These are phyloP conservation scores for Nothocercus julius DNA, from an alignment of 2,113 vertebrate genomes.

Conservation along the genomic window DNA sequence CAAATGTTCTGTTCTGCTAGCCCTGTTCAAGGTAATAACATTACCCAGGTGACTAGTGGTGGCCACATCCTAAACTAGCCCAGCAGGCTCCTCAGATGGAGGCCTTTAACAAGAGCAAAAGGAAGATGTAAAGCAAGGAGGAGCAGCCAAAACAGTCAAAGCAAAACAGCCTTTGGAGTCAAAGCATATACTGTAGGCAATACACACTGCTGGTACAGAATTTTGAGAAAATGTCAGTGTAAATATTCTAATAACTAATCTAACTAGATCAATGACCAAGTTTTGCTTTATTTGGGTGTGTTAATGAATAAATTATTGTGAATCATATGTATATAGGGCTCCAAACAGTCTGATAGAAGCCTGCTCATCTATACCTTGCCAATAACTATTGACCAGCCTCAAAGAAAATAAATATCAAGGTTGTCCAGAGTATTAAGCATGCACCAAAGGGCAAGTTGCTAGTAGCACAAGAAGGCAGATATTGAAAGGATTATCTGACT, in stretches of 20 bases:
- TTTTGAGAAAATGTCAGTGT: too few relatives aligned
- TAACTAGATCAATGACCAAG: background rate
- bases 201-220: background rate
- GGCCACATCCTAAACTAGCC: background rate
- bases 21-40: background rate
- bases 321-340: background rate
- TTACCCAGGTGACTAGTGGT: background rate
- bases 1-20: background rate
- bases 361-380: background rate
- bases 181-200: background rate
- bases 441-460: background rate
- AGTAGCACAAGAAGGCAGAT: background rate
- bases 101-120: background rate
- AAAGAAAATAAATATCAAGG: background rate
- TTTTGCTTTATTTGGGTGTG: background rate
- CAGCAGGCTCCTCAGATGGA: background rate
- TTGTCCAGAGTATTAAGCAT: background rate
- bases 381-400: background rate
- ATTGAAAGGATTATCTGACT: background rate
- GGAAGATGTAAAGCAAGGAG: background rate
- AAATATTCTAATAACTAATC: background rate
- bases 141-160: background rate
- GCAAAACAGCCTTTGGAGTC: background rate
- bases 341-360: background rate
- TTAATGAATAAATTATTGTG: background rate